phyloP scores from a whole-genome alignment of 1,140 invertebrate genomes.

The Drosophila guanche region DNA sequence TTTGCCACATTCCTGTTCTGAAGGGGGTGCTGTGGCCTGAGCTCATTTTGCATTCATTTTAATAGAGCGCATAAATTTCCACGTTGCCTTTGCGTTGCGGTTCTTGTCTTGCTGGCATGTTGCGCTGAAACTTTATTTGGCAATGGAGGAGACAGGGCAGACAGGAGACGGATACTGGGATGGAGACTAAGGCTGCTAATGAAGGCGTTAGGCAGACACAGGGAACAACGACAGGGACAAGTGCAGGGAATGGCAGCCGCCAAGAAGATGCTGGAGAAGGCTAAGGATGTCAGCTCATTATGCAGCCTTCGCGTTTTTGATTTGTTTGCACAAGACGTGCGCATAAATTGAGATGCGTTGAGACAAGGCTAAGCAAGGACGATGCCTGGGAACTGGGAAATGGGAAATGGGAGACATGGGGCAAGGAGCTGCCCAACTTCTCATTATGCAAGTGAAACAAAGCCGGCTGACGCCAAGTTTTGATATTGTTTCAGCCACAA shows the following conservation, averaged over 20 bases:
- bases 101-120: conserved; percentile 41
- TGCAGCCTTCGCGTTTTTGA: conserved; percentile 74
- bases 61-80: conserved; percentile 77
- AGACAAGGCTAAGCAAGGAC: conserved; percentile 6
- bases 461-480: conserved; percentile 52
- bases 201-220: conserved; percentile 48
- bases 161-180: not conserved
- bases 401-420: not conserved
- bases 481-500: conserved; percentile 73
- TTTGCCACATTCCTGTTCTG: conserved; percentile 17
- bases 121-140: conserved; percentile 71
- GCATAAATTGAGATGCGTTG: conserved; percentile 71
- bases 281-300: conserved; percentile 66
- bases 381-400: too few species aligned
- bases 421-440: conserved; percentile 22
- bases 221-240: conserved; percentile 10
- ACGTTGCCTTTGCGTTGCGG: conserved; percentile 62
- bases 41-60: conserved; percentile 75
- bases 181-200: conserved; percentile 46
- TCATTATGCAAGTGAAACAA: conserved; percentile 75
- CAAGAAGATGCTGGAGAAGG: conserved; percentile 21
- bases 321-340: conserved; percentile 70
- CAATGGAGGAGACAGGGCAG: conserved; percentile 25
- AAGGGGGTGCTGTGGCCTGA: conserved; percentile 10
- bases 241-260: conserved; percentile 4